phyloP scores from a whole-genome alignment of 2,113 vertebrate genomes.

The Circaetus cinerascens region DNA sequence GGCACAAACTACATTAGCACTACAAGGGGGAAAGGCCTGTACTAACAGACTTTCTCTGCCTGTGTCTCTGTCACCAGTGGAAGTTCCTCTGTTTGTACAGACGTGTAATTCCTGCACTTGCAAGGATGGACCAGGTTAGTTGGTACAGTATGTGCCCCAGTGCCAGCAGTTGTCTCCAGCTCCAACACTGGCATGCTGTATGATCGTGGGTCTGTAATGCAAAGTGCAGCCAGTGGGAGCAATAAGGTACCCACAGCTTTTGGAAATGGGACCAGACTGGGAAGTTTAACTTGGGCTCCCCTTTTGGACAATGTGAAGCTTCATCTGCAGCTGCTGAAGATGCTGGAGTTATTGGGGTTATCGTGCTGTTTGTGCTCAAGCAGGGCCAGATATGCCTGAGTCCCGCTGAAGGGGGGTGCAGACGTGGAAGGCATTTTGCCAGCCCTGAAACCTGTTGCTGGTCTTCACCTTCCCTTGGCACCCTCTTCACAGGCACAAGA shows the following conservation, averaged over 20 bases:
- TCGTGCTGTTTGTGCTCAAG: rapidly evolving
- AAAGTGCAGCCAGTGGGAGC: neutral
- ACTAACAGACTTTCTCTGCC: neutral
- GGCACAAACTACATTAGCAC: neutral
- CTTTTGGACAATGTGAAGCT: neutral
- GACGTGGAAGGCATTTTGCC: neutral
- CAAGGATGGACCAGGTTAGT: neutral
- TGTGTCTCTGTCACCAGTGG: neutral
- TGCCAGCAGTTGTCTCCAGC: neutral
- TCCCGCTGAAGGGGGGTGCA: rapidly evolving
- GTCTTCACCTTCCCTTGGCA: too few species aligned
- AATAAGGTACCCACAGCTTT: neutral
- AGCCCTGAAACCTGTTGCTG: too few species aligned
- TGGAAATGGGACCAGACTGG: neutral
- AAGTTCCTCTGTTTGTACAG: neutral
- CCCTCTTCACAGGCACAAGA: too few species aligned
- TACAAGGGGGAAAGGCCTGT: neutral
- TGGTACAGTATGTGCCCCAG: too few species aligned
- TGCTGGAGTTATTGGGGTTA: neutral
- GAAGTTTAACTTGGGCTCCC: neutral
- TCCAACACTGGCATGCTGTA: neutral
- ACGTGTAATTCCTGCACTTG: neutral
- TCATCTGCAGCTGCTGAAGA: neutral
- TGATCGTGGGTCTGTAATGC: neutral
- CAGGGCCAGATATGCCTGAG: neutral